phyloP scores from a whole-genome alignment of 1,140 invertebrate genomes.

The Chymomyza costata region DNA sequence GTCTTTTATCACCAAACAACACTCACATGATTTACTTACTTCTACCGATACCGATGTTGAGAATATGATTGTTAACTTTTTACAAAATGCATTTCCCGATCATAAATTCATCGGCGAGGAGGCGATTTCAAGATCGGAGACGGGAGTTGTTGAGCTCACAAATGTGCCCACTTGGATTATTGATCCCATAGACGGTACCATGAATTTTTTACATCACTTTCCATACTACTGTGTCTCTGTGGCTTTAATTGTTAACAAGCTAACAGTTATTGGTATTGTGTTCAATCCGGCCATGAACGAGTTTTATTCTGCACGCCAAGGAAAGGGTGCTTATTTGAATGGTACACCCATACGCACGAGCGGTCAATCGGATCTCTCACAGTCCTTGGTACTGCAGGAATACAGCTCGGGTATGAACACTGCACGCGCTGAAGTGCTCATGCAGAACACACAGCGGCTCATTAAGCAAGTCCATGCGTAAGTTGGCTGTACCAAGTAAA shows the following conservation, averaged over 20 bases:
- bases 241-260: slow-evolving; percentile 82
- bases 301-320: slow-evolving; percentile 33
- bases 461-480: slow-evolving; percentile 88
- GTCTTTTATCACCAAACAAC: slow-evolving; percentile 17
- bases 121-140: slow-evolving; percentile 77
- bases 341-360: slow-evolving; percentile 18
- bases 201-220: slow-evolving; percentile 92
- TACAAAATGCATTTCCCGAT: neutral
- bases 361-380: slow-evolving; percentile 8
- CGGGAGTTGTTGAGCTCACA: slow-evolving; percentile 83
- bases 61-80: slow-evolving; percentile 14
- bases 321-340: slow-evolving; percentile 36
- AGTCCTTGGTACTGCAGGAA: slow-evolving; percentile 45
- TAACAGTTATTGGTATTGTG: slow-evolving; percentile 85
- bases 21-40: slow-evolving; percentile 10
- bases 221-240: slow-evolving; percentile 89
- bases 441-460: slow-evolving; percentile 85
- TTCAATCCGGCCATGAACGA: slow-evolving; percentile 92
- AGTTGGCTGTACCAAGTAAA: too few species aligned
- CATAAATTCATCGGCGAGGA: slow-evolving; percentile 97
- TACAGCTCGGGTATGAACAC: slow-evolving; percentile 78
- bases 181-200: slow-evolving; percentile 91
- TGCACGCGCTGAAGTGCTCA: slow-evolving; percentile 81
- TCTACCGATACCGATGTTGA: slow-evolving; percentile 32
- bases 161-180: slow-evolving; percentile 97